Evolutionary conservation across 2,888 invertebrate genomes (phyloP), one percentile per base, ranked within the genome.

Genomic region (Caenorhabditis sp.): DNA sequence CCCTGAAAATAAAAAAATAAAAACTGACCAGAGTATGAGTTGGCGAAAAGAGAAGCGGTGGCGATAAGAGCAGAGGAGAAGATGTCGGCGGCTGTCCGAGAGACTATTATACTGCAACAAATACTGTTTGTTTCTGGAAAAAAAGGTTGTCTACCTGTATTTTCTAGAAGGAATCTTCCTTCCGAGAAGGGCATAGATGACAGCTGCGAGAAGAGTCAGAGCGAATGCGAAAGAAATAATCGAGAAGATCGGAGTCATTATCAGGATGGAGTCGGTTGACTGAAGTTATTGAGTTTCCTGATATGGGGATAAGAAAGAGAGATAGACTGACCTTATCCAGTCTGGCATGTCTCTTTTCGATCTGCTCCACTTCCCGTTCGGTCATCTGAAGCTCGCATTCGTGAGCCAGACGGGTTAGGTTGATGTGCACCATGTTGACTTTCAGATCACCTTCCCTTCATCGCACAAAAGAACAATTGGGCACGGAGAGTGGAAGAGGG

Each of bases 81-180:
- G 13, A 86, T 79, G 68, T 86, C 86, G 53, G 84, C 84, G 1
- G 60, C 70, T 2, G 78, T 83, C 24, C 84, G 81, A 24, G 85
- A 85, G 28, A 86, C 24, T 13, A 86, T 69, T 15, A 86, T 82
- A 51, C 86, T 86, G 83, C 62, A 86, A 65, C 1, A 68, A 9
- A 20, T 18, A 6, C 5, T 24, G 24, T n/a, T 58, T n/a, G n/a
- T n/a, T n/a, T n/a, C n/a, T n/a, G n/a, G n/a, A n/a, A n/a, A n/a
- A n/a, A 35, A 40, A 60, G 20, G 24, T 18, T 13, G 9, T 22
- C 4, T 51, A 86, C 88, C 80, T 82, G 62, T 87, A 86, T 61
- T 86, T 88, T 50, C 86, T 83, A 1, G 83, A 85, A 22, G 88
- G 88, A 60, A 88, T 72, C 24, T 82, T 67, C 35, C 85, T 55